Evolutionary conservation across 2,797 vertebrate genomes (phyloP).

Genomic region (Schizothorax lantsangensis): DNA sequence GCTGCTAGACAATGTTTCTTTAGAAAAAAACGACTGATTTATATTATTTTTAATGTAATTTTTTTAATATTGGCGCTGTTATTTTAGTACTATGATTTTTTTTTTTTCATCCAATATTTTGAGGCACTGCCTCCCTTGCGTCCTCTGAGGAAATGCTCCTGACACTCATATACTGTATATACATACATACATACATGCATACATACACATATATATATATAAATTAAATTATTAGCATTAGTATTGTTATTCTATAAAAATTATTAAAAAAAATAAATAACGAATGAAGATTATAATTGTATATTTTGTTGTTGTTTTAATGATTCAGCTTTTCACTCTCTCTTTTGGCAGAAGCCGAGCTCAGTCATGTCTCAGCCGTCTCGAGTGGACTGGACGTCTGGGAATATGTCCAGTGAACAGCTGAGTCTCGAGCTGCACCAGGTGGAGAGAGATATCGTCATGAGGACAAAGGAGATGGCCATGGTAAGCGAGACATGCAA

Average conservation of each 20-base stretch:
- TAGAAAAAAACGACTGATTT: too few relatives aligned
- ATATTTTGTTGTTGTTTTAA: neutral
- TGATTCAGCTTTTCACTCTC: neutral
- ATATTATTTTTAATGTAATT: too few relatives aligned
- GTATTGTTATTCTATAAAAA: neutral
- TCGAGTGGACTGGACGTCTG: conserved; percentile 81
- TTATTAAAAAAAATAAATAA: too few relatives aligned
- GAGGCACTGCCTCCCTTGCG: too few relatives aligned
- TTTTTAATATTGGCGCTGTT: too few relatives aligned
- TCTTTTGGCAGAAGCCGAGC: conserved; percentile 55
- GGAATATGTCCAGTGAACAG: conserved; percentile 85
- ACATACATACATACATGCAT: too few relatives aligned
- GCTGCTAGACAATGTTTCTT: too few relatives aligned
- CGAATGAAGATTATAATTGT: neutral
- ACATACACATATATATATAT: too few relatives aligned
- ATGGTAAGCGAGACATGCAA: conserved; percentile 76
- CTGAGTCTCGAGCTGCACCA: conserved; percentile 87
- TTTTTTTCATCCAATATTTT: too few relatives aligned
- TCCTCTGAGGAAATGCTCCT: fast-evolving
- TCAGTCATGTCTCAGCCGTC: conserved; percentile 76
- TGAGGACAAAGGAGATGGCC: conserved; percentile 85
- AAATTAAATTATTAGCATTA: neutral
- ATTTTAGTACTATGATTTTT: too few relatives aligned
- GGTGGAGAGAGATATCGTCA: conserved; percentile 88
- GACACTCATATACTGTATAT: too few relatives aligned